Base-by-base conservation (phyloP, 2,888 invertebrate genomes). In the Sinodicranocentrus sp. region DNA sequence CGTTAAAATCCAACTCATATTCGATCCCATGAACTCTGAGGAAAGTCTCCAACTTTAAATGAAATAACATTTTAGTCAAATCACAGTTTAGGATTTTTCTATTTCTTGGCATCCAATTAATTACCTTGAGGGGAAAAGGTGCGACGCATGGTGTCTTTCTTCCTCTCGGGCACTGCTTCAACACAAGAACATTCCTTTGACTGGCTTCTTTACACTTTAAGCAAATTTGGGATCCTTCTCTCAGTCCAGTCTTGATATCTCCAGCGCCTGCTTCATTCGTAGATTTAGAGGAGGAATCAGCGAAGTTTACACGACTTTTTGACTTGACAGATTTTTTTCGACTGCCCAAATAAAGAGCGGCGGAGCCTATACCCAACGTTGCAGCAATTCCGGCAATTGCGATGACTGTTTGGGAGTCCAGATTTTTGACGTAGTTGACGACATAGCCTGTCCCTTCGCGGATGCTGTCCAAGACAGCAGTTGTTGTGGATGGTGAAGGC, bases 11-110 rank as follows among this genome's bases (percentile, higher is more conserved):
- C 57, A 85, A 72, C 87, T 86, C 84, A 59, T 88, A 88, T 63
- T 86, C 83, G 57, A 88, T 84, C 10, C 70, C 67, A 48, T 87
- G 65, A 28, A 87, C 84, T 13, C 88, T 44, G 2, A 88, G 63
- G 43, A 87, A 88, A 2, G 88, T 88, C 63, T 88, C 88, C 52
- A 88, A 72, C 54, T 88, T 88, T 13, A n/a, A n/a, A n/a, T n/a
- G n/a, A n/a, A n/a, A n/a, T n/a, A n/a, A n/a, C n/a, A n/a, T n/a
- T n/a, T n/a, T n/a, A n/a, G n/a, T n/a, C n/a, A n/a, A n/a, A n/a
- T n/a, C n/a, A n/a, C n/a, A n/a, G n/a, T n/a, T n/a, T n/a, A n/a
- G n/a, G n/a, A n/a, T n/a, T n/a, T n/a, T n/a, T n/a, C n/a, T n/a
- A n/a, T n/a, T n/a, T n/a, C n/a, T n/a, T n/a, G n/a, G n/a, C n/a